Percentiles rank a stretch among this genome's conserved stretches.
phyloP scores from a whole-genome alignment of 2,888 invertebrate genomes.

The Ennomos fuscantarius region DNA sequence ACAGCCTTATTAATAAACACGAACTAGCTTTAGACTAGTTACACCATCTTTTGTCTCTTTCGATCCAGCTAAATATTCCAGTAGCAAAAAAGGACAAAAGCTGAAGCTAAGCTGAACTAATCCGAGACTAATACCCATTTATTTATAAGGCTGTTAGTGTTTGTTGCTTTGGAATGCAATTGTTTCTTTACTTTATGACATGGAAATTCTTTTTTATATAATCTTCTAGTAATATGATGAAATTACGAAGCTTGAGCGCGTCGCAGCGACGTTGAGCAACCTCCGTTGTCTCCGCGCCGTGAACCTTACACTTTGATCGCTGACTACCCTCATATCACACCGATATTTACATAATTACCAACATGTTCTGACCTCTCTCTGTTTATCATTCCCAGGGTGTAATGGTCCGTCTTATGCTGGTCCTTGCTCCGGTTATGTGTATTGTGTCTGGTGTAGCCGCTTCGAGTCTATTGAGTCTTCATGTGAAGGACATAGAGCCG shows the following conservation, averaged over 20 bases:
- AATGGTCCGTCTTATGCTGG: constrained; percentile 99
- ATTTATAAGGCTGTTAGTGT: too few relatives aligned
- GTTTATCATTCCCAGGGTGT: constrained; percentile 89
- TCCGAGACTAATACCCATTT: too few relatives aligned
- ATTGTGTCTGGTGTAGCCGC: constrained; percentile 98
- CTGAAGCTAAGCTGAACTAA: too few relatives aligned
- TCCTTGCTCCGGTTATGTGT: constrained; percentile 99
- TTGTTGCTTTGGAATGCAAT: too few relatives aligned
- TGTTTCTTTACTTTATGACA: too few relatives aligned
- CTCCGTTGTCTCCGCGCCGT: constrained; percentile 74
- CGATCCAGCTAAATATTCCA: too few relatives aligned
- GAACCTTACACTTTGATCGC: constrained; percentile 88
- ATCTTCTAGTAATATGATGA: constrained; percentile 61
- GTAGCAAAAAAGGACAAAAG: too few relatives aligned
- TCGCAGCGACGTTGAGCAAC: constrained; percentile 68
- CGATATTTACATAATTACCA: constrained; percentile 1
- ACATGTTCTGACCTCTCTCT: constrained; percentile 34
- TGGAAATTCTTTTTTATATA: too few relatives aligned
- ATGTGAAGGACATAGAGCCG: constrained; percentile 92
- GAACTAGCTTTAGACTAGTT: too few relatives aligned
- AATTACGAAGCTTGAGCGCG: constrained; percentile 67
- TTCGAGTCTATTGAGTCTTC: constrained; percentile 92
- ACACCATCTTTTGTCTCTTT: too few relatives aligned
- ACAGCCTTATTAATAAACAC: too few relatives aligned
- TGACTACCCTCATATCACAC: constrained; percentile 57